These are phyloP conservation scores for Harmothoe impar DNA, from an alignment of 2,888 invertebrate genomes.

Conservation along the genomic window DNA sequence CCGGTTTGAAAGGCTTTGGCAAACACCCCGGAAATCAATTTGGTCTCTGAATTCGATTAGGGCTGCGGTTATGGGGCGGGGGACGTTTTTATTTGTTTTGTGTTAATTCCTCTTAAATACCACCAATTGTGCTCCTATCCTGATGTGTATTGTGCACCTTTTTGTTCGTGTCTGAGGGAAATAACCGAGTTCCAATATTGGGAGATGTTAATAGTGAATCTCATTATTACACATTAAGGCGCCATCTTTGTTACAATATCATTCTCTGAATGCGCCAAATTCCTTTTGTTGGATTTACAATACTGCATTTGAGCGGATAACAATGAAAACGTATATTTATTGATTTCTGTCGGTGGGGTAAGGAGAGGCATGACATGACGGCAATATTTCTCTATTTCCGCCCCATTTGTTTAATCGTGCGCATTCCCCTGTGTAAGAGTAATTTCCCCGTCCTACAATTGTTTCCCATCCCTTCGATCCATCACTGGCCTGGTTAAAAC, in stretches of 20 bases:
- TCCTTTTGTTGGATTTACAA: not conserved
- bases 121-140: not conserved
- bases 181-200: not conserved
- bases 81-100: constrained; percentile 3
- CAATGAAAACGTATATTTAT: not conserved
- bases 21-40: not conserved
- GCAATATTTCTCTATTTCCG: constrained; percentile 30
- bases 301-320: not conserved
- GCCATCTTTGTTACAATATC: too few relatives aligned
- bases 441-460: not conserved
- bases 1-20: not conserved
- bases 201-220: too few relatives aligned
- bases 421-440: not conserved
- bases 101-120: constrained; percentile 4
- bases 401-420: constrained; percentile 21
- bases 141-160: not conserved
- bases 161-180: not conserved
- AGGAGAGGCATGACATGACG: not conserved
- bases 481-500: not conserved
- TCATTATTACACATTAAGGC: too few relatives aligned
- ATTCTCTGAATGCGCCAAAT: too few relatives aligned
- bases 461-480: not conserved
- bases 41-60: not conserved
- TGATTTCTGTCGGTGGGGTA: not conserved
- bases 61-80: not conserved